A percentile compares a stretch with the other conserved stretches of the same genome.
Evolutionary conservation across 2,888 invertebrate species (phyloP).

Genomic region (Dugesia japonica): DNA sequence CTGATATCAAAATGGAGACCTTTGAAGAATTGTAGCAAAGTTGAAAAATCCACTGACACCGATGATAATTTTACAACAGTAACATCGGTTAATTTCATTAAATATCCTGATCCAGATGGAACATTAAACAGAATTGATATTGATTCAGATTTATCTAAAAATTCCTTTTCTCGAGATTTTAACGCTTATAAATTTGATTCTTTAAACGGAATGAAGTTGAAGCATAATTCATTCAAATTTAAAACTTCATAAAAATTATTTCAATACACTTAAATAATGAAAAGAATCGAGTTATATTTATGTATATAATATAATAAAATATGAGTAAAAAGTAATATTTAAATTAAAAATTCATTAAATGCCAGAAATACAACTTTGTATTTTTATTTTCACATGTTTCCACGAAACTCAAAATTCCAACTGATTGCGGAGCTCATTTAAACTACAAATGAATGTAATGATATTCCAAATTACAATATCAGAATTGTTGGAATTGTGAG

Average conservation of each 20-base stretch:
- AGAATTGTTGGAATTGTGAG: too few species aligned
- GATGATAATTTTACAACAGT: neutral
- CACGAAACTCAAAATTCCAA: too few species aligned
- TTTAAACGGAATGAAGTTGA: neutral
- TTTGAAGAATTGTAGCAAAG: neutral
- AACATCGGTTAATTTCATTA: neutral
- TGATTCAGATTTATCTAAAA: neutral
- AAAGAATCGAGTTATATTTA: constrained; percentile 16
- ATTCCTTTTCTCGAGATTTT: constrained; percentile 7
- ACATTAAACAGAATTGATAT: neutral
- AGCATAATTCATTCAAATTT: neutral
- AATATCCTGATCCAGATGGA: neutral
- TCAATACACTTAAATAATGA: constrained; percentile 4
- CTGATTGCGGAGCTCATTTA: too few species aligned
- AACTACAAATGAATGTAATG: too few species aligned
- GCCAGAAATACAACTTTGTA: too few species aligned
- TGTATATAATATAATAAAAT: constrained; percentile 1
- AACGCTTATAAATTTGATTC: neutral
- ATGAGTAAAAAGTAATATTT: constrained; percentile 5
- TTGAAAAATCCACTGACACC: neutral
- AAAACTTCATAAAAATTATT: constrained; percentile 16
- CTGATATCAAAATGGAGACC: neutral
- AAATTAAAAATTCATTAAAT: neutral
- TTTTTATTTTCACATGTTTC: too few species aligned
- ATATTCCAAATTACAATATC: too few species aligned